These are phyloP conservation scores for Cyrtonyx montezumae DNA, from an alignment of 2,113 vertebrate species.

Conservation along the genomic window DNA sequence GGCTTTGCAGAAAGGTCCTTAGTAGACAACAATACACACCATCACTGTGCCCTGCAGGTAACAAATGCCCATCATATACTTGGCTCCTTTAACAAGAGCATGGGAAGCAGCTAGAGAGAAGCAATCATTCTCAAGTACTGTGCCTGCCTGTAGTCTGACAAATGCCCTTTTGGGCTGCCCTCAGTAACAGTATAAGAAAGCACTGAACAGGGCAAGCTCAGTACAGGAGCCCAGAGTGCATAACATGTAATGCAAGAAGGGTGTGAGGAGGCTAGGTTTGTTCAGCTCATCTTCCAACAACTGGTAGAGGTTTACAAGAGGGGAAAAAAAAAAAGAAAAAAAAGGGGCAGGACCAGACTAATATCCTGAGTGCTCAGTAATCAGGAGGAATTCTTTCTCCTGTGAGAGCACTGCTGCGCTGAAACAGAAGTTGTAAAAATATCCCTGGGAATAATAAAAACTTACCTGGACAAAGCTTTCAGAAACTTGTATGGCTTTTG, in stretches of 20 bases:
- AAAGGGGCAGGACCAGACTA: neutral
- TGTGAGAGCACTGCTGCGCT: neutral
- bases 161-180: neutral
- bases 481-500: neutral
- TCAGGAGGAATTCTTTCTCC: neutral
- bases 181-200: neutral
- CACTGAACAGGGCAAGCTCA: neutral
- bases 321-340: neutral
- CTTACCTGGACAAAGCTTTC: neutral
- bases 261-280: neutral
- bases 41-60: neutral
- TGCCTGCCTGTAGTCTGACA: neutral
- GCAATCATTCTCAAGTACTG: neutral
- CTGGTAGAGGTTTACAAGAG: neutral
- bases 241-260: neutral
- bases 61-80: neutral
- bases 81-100: neutral
- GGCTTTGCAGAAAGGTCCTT: neutral
- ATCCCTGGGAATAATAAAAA: neutral
- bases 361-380: neutral
- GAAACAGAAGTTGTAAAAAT: neutral
- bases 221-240: neutral
- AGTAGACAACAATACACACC: fast-evolving
- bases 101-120: neutral
- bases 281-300: neutral